A percentile compares a stretch with the other conserved stretches of the same genome.
These are phyloP conservation scores for Kryptolebias ocellatus DNA, from an alignment of 2,797 vertebrate species.

Conservation along the genomic window DNA sequence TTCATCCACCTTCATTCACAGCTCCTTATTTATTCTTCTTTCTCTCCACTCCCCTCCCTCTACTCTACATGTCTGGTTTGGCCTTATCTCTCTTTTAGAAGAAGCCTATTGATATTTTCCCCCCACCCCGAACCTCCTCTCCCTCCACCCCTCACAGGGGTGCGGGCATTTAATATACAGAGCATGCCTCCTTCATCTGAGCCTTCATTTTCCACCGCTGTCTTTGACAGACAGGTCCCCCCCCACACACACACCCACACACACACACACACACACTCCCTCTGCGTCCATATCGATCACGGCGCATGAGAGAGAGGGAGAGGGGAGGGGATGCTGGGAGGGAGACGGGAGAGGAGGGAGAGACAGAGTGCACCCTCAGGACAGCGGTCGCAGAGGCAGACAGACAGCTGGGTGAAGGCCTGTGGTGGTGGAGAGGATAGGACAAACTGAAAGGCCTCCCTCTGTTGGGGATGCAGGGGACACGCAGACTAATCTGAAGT, in stretches of 20 bases:
- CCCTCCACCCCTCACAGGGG: slow-evolving; percentile 63
- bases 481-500: slow-evolving; percentile 58
- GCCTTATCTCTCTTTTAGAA: slow-evolving; percentile 75
- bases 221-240: slow-evolving; percentile 82
- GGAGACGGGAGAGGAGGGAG: slow-evolving; percentile 52
- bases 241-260: slow-evolving; percentile 15
- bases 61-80: slow-evolving; percentile 53
- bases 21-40: slow-evolving; percentile 30
- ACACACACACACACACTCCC: slow-evolving; percentile 57
- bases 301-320: slow-evolving; percentile 67
- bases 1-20: slow-evolving; percentile 25
- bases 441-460: slow-evolving; percentile 71
- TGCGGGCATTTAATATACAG: slow-evolving; percentile 82
- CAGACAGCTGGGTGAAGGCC: slow-evolving; percentile 69
- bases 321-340: slow-evolving; percentile 66
- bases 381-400: slow-evolving; percentile 69
- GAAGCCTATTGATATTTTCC: slow-evolving; percentile 77
- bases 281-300: slow-evolving; percentile 83
- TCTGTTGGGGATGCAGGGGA: slow-evolving; percentile 74
- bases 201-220: slow-evolving; percentile 78
- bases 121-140: slow-evolving; percentile 38
- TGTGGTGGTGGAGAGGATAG: slow-evolving; percentile 42
- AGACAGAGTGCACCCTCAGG: slow-evolving; percentile 75
- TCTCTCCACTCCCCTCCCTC: slow-evolving; percentile 22
- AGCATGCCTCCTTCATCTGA: slow-evolving; percentile 81